These are phyloP conservation scores for Lasius platythorax DNA, from an alignment of 2,888 invertebrate species.

Conservation along the genomic window DNA sequence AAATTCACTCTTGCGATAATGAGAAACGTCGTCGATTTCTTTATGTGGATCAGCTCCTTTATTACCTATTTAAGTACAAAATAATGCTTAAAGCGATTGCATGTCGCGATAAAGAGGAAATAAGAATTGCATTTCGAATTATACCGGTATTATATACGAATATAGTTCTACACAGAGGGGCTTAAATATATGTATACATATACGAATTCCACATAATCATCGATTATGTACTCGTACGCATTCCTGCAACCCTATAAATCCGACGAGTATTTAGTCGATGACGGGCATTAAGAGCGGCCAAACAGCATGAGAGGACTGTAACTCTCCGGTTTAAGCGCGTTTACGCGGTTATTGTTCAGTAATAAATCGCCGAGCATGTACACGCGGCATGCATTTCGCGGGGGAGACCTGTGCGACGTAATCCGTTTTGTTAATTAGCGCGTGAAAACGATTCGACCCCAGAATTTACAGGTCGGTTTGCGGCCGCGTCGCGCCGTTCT, in stretches of 20 bases:
- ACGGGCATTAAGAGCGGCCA: constrained; percentile 59
- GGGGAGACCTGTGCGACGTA: background rate
- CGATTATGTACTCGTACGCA: constrained; percentile 34
- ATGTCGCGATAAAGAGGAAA: background rate
- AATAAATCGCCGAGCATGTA: constrained; percentile 58
- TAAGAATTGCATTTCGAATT: background rate
- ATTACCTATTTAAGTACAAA: background rate
- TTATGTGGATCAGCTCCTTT: background rate
- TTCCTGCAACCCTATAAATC: constrained; percentile 53
- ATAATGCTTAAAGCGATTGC: background rate
- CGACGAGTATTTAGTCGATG: constrained; percentile 52
- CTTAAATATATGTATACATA: background rate
- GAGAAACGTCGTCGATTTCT: background rate
- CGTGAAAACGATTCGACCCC: constrained; percentile 32
- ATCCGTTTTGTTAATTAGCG: constrained; percentile 66
- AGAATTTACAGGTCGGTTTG: constrained; percentile 20
- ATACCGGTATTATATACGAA: background rate
- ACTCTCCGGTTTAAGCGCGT: constrained; percentile 68
- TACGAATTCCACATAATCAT: constrained; percentile 28
- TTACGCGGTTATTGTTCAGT: constrained; percentile 64
- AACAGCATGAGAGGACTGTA: constrained; percentile 51
- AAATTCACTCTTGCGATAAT: background rate
- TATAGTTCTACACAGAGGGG: background rate
- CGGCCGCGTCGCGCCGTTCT: background rate
- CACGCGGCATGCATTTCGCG: constrained; percentile 33